Evolutionary conservation across 1,140 invertebrate genomes (phyloP).

Genomic region (Ips typographus): DNA sequence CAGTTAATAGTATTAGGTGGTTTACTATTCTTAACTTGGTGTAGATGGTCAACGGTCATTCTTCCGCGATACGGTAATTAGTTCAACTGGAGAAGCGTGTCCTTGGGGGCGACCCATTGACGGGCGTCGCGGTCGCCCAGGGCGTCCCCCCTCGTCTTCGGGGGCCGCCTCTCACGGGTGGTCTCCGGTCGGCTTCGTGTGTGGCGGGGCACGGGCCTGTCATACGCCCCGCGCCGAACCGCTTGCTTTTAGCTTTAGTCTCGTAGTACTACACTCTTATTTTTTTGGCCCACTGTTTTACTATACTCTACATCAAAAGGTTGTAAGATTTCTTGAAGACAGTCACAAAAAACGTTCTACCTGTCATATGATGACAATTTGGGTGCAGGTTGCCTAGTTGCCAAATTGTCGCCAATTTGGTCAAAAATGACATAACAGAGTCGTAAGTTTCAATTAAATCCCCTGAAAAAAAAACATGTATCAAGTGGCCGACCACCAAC

Average conservation of each 20-base stretch:
- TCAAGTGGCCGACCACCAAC: no score
- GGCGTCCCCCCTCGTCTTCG: constrained; percentile 16
- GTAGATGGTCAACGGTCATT: constrained; percentile 6
- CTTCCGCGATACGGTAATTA: constrained; percentile 26
- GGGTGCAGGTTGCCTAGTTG: no score
- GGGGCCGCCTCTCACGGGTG: constrained; percentile 33
- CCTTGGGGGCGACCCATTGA: constrained; percentile 34
- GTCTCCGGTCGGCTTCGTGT: constrained; percentile 24
- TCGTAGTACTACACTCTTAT: neutral
- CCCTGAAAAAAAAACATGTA: no score
- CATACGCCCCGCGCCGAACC: constrained; percentile 23
- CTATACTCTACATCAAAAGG: neutral
- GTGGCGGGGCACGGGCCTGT: constrained; percentile 31
- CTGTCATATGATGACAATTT: no score
- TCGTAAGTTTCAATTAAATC: no score
- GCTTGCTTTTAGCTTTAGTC: neutral
- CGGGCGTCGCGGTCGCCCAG: constrained; percentile 25
- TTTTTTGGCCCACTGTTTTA: neutral
- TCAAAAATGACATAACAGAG: no score
- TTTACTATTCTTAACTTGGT: neutral
- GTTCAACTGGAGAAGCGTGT: constrained; percentile 8
- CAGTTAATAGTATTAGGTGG: no score
- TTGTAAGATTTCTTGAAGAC: no score
- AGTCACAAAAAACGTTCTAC: no score
- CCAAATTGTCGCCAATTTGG: no score